These are phyloP conservation scores for Tyto alba DNA, from an alignment of 2,113 vertebrate species.

Conservation along the genomic window DNA sequence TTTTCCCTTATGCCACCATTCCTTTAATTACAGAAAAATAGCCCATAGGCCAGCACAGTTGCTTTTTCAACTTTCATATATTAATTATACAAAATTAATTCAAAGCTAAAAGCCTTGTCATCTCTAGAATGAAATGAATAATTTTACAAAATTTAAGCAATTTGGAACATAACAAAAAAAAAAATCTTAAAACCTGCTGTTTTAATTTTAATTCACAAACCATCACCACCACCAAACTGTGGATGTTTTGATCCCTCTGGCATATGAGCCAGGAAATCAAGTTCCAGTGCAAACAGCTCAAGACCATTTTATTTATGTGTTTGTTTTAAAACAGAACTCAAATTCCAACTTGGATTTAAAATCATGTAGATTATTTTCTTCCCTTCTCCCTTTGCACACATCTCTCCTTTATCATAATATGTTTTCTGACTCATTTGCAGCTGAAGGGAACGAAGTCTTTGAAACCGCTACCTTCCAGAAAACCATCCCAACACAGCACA, in stretches of 20 bases:
- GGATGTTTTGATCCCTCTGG: not conserved
- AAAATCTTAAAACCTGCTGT: not conserved
- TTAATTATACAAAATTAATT: not conserved
- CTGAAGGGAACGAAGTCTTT: not conserved
- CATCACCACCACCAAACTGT: not conserved
- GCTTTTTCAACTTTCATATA: not conserved
- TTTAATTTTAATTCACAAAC: not conserved
- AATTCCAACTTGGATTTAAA: conserved; percentile 5
- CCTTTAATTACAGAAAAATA: not conserved
- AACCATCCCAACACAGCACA: not conserved
- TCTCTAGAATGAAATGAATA: not conserved
- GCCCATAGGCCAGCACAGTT: not conserved
- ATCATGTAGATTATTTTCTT: not conserved
- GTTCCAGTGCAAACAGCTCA: not conserved
- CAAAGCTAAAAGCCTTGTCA: not conserved
- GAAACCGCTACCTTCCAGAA: conserved; percentile 9
- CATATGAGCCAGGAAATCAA: not conserved
- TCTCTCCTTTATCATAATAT: not conserved
- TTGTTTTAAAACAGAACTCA: not conserved
- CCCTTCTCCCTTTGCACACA: not conserved
- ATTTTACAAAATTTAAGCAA: not conserved
- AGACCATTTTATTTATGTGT: not conserved
- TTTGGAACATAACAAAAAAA: not conserved
- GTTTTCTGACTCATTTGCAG: not conserved
- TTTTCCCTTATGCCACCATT: not conserved